Evolutionary conservation across 2,888 invertebrate species (phyloP).

Genomic region (Amphipyra berbera): DNA sequence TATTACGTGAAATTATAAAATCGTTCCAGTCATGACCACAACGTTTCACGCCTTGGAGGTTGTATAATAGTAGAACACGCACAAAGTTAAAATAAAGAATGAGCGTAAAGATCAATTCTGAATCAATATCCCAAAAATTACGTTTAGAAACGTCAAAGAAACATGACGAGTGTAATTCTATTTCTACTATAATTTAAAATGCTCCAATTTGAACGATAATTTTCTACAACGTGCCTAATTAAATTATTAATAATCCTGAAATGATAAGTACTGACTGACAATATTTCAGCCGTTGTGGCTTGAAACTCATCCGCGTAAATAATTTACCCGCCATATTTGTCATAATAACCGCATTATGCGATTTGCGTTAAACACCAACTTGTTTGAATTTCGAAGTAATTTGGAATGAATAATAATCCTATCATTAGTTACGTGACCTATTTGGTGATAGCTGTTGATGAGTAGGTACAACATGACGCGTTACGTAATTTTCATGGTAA

Average conservation of each 20-base stretch:
- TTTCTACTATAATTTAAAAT: no score
- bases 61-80: neutral
- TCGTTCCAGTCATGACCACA: conserved; percentile 35
- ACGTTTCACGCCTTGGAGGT: conserved; percentile 3
- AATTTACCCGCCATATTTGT: conserved; percentile 42
- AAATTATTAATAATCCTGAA: conserved; percentile 3
- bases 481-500: conserved; percentile 29
- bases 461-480: conserved; percentile 1
- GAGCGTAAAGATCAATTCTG: no score
- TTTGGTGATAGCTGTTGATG: conserved; percentile 32
- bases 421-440: conserved; percentile 23
- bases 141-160: neutral
- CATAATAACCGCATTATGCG: conserved; percentile 40
- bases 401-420: conserved; percentile 42
- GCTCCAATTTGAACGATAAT: no score
- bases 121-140: neutral
- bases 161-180: neutral
- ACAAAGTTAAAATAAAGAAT: no score
- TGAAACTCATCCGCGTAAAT: conserved; percentile 33
- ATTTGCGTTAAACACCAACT: conserved; percentile 22
- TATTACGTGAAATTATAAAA: conserved; percentile 36
- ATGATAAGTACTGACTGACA: neutral
- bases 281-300: conserved; percentile 19
- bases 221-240: neutral
- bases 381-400: conserved; percentile 46